A percentile compares a stretch with the other conserved stretches of the same genome.
Evolutionary conservation across 2,888 invertebrate genomes (phyloP).

Genomic region (Polydrusus cervinus): DNA sequence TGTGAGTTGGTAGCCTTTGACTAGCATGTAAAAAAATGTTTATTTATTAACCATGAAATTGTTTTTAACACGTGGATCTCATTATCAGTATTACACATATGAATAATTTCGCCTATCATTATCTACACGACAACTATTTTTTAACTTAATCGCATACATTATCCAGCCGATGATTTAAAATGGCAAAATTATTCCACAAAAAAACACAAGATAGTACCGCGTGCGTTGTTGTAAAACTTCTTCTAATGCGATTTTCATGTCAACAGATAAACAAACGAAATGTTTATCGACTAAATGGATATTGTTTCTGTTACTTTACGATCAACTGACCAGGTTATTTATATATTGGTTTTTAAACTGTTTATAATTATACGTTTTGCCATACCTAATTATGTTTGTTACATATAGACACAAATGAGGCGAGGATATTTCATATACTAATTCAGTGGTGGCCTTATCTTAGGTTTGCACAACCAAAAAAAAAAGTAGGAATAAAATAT

Average conservation of each 20-base stretch:
- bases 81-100: constrained; percentile 9
- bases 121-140: constrained; percentile 9
- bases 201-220: constrained; percentile 16
- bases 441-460: no score
- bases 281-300: constrained; percentile 48
- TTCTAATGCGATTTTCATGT: constrained; percentile 54
- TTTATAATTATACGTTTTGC: constrained; percentile 46
- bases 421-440: no score
- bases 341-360: constrained; percentile 52
- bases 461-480: no score
- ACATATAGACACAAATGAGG: not conserved
- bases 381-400: constrained; percentile 6
- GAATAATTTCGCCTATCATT: constrained; percentile 14
- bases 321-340: constrained; percentile 38
- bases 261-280: constrained; percentile 45
- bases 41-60: no score
- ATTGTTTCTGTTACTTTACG: constrained; percentile 43
- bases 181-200: constrained; percentile 23
- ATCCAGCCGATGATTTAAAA: constrained; percentile 14
- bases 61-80: not conserved
- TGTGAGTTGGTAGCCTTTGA: no score
- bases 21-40: no score
- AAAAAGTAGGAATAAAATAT: no score
- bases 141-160: constrained; percentile 5
- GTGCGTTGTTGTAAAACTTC: constrained; percentile 35